Evolutionary conservation across 2,888 invertebrate species (phyloP).

Genomic region (Polydrusus tereticollis): DNA sequence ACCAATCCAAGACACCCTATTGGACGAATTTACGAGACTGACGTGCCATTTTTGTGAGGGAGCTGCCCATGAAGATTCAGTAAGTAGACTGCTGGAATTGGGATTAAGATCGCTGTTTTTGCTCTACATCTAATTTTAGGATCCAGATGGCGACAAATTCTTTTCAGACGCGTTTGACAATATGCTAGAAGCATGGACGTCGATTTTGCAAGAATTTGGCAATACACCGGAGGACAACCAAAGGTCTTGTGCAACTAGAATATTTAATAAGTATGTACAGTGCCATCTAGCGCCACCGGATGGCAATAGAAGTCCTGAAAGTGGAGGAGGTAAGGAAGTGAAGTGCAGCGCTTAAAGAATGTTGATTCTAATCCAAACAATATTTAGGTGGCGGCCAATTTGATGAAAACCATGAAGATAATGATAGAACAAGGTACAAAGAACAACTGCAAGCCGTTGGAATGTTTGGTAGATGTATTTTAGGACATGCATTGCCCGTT

Average conservation of each 20-base stretch:
- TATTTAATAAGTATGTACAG: slow-evolving; percentile 85
- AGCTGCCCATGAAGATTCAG: slow-evolving; percentile 76
- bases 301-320: slow-evolving; percentile 69
- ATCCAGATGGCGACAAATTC: slow-evolving; percentile 68
- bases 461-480: slow-evolving; percentile 74
- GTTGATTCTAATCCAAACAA: no score
- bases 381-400: not conserved
- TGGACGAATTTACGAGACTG: slow-evolving; percentile 74
- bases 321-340: slow-evolving; percentile 57
- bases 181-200: slow-evolving; percentile 78
- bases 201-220: slow-evolving; percentile 66
- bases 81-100: slow-evolving; percentile 62
- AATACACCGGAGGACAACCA: slow-evolving; percentile 63
- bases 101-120: slow-evolving; percentile 3
- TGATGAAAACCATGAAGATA: slow-evolving; percentile 76
- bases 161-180: slow-evolving; percentile 79
- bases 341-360: not conserved
- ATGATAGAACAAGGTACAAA: slow-evolving; percentile 75
- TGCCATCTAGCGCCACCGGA: slow-evolving; percentile 87
- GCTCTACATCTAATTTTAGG: slow-evolving; percentile 57
- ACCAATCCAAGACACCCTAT: slow-evolving; percentile 70
- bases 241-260: slow-evolving; percentile 66
- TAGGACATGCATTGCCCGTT: slow-evolving; percentile 76
- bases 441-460: slow-evolving; percentile 85
- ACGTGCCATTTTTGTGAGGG: slow-evolving; percentile 76